A percentile compares a stretch with the other conserved stretches of the same genome.
Conservation (phyloP, 2,797 vertebrate genomes). For the Eulemur coronatus region DNA sequence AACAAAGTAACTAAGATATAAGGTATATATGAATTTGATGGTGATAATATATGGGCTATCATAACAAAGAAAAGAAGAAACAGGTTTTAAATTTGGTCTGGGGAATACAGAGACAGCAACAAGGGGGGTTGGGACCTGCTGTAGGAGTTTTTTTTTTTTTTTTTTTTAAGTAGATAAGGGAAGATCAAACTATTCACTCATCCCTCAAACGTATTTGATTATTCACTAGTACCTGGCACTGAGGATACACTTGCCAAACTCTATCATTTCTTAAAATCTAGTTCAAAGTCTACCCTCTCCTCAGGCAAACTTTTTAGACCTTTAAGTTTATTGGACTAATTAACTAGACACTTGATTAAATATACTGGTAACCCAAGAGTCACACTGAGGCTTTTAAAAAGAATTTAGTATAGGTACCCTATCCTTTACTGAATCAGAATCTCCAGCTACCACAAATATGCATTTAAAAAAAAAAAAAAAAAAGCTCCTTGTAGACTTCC, state of each 20-base stretch:
- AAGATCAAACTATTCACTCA: neutral
- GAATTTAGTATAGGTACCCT: neutral
- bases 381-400: neutral
- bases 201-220: neutral
- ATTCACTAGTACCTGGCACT: neutral
- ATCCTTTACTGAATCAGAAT: neutral
- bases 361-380: neutral
- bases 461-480: neutral
- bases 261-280: slow-evolving; percentile 10
- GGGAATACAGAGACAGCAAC: neutral
- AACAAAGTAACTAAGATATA: neutral
- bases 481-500: neutral
- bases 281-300: neutral
- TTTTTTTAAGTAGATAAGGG: neutral
- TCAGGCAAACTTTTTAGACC: neutral
- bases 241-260: neutral
- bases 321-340: neutral
- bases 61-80: neutral
- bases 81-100: neutral
- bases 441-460: neutral
- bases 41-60: neutral
- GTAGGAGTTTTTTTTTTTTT: neutral
- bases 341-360: neutral
- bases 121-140: neutral
- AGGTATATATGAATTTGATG: slow-evolving; percentile 4